These are phyloP conservation scores for Cyphotilapia sp. DNA, from an alignment of 2,113 vertebrate genomes.

Conservation along the genomic window DNA sequence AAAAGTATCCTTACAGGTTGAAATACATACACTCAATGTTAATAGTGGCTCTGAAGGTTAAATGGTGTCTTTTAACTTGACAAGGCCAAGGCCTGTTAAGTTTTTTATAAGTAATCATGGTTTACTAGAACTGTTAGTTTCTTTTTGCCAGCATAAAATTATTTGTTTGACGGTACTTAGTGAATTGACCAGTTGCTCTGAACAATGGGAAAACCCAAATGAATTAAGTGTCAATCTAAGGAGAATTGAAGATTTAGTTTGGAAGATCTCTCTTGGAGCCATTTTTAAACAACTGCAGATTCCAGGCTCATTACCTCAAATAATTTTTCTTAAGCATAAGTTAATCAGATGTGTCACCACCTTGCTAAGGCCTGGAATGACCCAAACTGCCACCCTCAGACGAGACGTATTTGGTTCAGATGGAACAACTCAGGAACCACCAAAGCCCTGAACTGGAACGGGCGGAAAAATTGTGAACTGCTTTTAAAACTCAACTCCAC, in stretches of 20 bases:
- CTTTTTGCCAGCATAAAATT: neutral
- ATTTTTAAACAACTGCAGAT: neutral
- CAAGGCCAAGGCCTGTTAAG: neutral
- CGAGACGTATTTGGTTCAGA: neutral
- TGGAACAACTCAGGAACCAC: neutral
- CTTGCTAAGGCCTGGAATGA: neutral
- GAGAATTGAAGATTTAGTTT: neutral
- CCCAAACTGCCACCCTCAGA: neutral
- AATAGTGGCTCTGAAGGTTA: neutral
- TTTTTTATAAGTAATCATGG: neutral
- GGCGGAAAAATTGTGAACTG: neutral
- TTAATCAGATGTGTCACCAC: neutral
- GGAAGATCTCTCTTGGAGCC: neutral
- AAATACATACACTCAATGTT: neutral
- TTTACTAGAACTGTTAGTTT: neutral
- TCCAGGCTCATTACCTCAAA: neutral
- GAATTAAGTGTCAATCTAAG: neutral
- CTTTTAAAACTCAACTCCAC: neutral
- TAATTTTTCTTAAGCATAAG: neutral
- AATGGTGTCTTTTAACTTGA: neutral
- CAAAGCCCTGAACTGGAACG: neutral
- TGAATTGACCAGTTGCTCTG: neutral
- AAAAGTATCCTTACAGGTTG: neutral
- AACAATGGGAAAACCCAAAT: neutral
- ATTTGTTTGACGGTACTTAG: neutral